A percentile compares a stretch with the other conserved stretches of the same genome.
These are phyloP conservation scores for Thalpophila matura DNA, from an alignment of 2,888 invertebrate species.

Conservation along the genomic window DNA sequence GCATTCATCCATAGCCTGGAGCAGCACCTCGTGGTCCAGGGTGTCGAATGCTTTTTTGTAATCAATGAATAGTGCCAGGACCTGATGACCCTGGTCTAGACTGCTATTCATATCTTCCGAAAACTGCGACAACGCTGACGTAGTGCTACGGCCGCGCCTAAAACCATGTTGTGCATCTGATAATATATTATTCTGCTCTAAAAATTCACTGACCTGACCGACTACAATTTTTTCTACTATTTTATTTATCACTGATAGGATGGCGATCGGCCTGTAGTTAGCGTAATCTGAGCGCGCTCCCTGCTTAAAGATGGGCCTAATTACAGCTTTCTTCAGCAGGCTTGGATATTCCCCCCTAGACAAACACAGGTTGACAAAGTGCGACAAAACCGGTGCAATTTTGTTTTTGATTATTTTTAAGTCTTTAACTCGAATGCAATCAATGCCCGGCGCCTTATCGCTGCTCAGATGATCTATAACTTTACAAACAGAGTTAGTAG, in stretches of 20 bases:
- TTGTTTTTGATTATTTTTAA: constrained; percentile 16
- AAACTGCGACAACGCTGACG: constrained; percentile 8
- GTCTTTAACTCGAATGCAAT: constrained; percentile 12
- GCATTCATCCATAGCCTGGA: constrained; percentile 17
- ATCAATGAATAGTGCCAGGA: too few relatives aligned
- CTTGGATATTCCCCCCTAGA: constrained; percentile 6
- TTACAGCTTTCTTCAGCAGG: constrained; percentile 4
- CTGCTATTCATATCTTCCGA: constrained; percentile 1
- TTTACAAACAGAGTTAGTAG: constrained; percentile 5
- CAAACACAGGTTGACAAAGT: constrained; percentile 25
- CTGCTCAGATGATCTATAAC: constrained; percentile 14
- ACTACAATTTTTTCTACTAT: constrained; percentile 10
- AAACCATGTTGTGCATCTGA: constrained; percentile 8
- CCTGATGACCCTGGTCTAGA: background rate
- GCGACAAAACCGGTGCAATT: constrained; percentile 18
- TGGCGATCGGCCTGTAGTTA: too few relatives aligned
- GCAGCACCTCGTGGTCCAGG: constrained; percentile 5
- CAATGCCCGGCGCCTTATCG: constrained; percentile 18
- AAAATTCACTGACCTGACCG: background rate
- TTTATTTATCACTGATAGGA: constrained; percentile 7
- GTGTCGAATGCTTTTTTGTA: constrained; percentile 14
- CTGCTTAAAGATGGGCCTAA: constrained; percentile 11
- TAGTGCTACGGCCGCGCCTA: constrained; percentile 1
- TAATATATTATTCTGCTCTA: background rate
- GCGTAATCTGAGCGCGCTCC: too few relatives aligned